Percentiles rank a stretch among this genome's conserved stretches.
Conservation (phyloP, 2,797 vertebrate genomes). For the Esox masquinongy region DNA sequence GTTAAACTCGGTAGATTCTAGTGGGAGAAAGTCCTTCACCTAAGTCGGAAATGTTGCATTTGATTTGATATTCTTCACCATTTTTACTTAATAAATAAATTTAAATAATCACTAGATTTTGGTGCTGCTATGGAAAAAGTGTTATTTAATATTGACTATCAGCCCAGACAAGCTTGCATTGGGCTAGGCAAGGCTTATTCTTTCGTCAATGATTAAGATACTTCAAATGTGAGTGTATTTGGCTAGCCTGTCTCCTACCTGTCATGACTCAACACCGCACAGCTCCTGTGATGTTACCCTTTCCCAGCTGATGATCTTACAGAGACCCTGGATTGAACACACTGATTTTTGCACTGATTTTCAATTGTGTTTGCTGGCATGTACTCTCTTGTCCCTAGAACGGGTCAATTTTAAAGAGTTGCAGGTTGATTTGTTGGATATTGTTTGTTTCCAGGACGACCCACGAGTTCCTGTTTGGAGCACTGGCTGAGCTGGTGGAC, state of each 20-base stretch:
- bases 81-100: too few species aligned
- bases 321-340: not conserved
- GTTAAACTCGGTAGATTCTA: too few species aligned
- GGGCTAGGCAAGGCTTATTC: too few species aligned
- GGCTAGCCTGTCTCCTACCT: not conserved
- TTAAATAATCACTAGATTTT: too few species aligned
- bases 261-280: not conserved
- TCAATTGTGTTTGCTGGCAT: not conserved
- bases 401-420: not conserved
- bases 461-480: constrained; percentile 98
- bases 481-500: constrained; percentile 97
- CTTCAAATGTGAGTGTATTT: not conserved
- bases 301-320: not conserved
- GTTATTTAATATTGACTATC: too few species aligned
- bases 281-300: not conserved
- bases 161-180: too few species aligned
- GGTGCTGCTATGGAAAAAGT: too few species aligned
- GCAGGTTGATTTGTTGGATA: constrained; percentile 4
- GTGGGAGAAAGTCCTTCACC: too few species aligned
- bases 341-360: not conserved
- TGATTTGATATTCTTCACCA: too few species aligned
- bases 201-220: too few species aligned
- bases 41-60: too few species aligned
- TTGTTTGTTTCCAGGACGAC: constrained; percentile 86
- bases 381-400: not conserved